Evolutionary conservation across 2,888 invertebrate genomes (phyloP), one percentile per base, ranked within the genome.

Genomic region (Chrysolina haemoptera): DNA sequence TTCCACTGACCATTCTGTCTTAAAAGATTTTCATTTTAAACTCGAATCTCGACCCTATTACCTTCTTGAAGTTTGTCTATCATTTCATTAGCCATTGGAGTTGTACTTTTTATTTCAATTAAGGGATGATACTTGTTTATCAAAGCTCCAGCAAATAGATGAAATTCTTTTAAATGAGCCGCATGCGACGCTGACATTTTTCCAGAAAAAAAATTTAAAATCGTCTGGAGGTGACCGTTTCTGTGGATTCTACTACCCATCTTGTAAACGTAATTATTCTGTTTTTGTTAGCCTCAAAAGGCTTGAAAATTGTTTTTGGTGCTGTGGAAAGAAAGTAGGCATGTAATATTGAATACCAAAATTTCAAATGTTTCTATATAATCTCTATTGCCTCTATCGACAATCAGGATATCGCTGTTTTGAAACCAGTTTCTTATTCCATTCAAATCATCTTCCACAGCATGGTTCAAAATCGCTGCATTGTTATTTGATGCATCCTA

Each of bases 211-310:
- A n/a, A n/a, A n/a, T n/a, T n/a, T 40, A n/a, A n/a, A 63, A 63
- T 27, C 41, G n/a, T 41, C n/a, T 41, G 35, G 63, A 63, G 35
- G 63, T 63, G 63, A 16, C 63, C 63, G 16, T 41, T 63, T 63
- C n/a, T 27, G 2, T 27, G 5, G 27, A 1, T 43, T 43, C 43
- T 1, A 43, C 11, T 1, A 43, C 1, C 9, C 9, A 43, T 12
- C 9, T 12, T 5, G 9, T 43, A 43, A 10, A 5, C 40, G 40
- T 40, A 40, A 40, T 40, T 40, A 40, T 40, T 40, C 10, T 40
- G 10, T 40, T 40, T 40, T 40, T 40, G n/a, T 27, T 27, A 1
- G 43, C 43, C 1, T 43, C 12, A 43, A 5, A 1, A 1, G 43
- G 40, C n/a, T 27, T 5, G 27, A 3, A 3, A 27, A 27, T 27